A percentile compares a stretch with the other conserved stretches of the same genome.
phyloP scores from a whole-genome alignment of 2,888 invertebrate species.

The Ernsta delagoae region DNA sequence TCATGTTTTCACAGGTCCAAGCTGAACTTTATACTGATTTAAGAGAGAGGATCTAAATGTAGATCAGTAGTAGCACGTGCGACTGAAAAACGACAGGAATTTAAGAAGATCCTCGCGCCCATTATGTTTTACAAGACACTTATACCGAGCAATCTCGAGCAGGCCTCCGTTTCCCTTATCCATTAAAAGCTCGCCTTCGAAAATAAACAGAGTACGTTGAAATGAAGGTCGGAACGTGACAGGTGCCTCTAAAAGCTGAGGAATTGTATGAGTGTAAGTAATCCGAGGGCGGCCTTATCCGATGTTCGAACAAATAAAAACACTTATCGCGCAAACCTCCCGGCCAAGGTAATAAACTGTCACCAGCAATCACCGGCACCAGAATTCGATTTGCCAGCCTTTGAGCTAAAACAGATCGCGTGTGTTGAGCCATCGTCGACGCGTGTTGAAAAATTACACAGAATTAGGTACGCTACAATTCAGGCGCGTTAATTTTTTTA shows the following conservation, averaged over 20 bases:
- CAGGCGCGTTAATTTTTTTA: too few relatives aligned
- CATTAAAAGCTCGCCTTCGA: constrained; percentile 36
- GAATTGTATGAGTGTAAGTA: constrained; percentile 55
- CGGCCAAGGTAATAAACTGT: constrained; percentile 39
- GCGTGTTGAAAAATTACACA: too few relatives aligned
- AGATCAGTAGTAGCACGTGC: neutral
- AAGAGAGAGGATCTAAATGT: neutral
- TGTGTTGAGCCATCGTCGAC: neutral
- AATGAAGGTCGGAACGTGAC: constrained; percentile 47
- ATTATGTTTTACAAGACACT: constrained; percentile 29
- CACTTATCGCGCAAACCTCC: constrained; percentile 67
- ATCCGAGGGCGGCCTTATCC: constrained; percentile 59
- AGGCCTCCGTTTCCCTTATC: constrained; percentile 30
- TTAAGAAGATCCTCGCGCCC: constrained; percentile 11
- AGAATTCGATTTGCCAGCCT: constrained; percentile 28
- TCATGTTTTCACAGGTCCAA: neutral
- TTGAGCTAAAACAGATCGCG: constrained; percentile 26
- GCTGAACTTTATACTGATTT: neutral
- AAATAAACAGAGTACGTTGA: constrained; percentile 44
- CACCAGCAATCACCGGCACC: constrained; percentile 29
- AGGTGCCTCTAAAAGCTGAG: constrained; percentile 60
- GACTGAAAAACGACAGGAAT: neutral
- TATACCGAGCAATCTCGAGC: constrained; percentile 18
- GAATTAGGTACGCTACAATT: too few relatives aligned
- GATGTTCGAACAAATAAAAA: constrained; percentile 66